These are phyloP conservation scores for Corythucha ciliata DNA, from an alignment of 2,888 invertebrate species.

Conservation along the genomic window DNA sequence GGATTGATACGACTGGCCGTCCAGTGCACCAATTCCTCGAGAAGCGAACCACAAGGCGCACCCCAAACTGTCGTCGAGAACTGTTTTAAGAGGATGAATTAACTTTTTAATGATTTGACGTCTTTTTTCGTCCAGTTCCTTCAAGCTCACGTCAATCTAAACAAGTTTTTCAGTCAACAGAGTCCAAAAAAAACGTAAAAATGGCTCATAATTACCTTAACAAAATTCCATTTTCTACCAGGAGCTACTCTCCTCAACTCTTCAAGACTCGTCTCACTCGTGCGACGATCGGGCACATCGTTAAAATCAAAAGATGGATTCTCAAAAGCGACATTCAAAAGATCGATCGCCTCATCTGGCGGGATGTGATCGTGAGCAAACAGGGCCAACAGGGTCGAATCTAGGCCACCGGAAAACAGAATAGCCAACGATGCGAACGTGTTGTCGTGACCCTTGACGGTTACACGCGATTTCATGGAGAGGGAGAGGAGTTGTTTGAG, in stretches of 20 bases:
- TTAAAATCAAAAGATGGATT: conserved; percentile 37
- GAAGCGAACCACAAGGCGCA: conserved; percentile 96
- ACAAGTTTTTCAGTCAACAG: conserved; percentile 22
- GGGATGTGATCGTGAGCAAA: conserved; percentile 63
- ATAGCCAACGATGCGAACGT: too few species aligned
- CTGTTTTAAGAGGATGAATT: conserved; percentile 73
- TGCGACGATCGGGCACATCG: conserved; percentile 70
- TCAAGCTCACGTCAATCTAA: conserved; percentile 57
- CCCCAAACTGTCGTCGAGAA: conserved; percentile 93
- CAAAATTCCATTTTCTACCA: conserved; percentile 69
- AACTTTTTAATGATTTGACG: conserved; percentile 58
- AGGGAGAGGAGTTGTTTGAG: too few species aligned
- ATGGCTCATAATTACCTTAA: too few species aligned
- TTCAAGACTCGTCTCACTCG: conserved; percentile 58
- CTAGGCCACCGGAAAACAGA: conserved; percentile 95
- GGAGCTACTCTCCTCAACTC: conserved; percentile 64
- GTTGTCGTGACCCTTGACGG: too few species aligned
- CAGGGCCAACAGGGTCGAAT: conserved; percentile 83
- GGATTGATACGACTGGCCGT: conserved; percentile 44
- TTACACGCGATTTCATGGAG: too few species aligned
- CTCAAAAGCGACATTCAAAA: conserved; percentile 90
- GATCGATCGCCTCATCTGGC: conserved; percentile 63
- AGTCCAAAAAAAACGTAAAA: too few species aligned
- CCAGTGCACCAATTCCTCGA: conserved; percentile 51
- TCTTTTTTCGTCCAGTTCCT: conserved; percentile 54